Percentiles rank a stretch among this genome's conserved stretches.
Conservation (phyloP, 2,113 vertebrate genomes). For the Melanerpes formicivorus region DNA sequence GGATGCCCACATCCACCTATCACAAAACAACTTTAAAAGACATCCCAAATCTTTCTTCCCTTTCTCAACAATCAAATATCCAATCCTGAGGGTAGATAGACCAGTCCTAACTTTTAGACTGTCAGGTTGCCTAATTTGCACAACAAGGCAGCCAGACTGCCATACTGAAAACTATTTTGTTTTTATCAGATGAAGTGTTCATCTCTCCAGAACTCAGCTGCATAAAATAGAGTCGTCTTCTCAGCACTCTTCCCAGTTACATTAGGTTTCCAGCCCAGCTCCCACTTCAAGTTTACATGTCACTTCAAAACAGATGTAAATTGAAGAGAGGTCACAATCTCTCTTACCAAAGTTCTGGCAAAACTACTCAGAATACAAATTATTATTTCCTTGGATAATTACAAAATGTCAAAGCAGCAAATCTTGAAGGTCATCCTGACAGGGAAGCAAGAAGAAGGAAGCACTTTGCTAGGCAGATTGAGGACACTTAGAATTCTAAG, state of each 20-base stretch:
- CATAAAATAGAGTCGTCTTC: neutral
- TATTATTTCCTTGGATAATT: neutral
- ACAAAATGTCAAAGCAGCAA: neutral
- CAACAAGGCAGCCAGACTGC: neutral
- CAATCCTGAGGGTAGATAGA: neutral
- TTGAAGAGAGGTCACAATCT: neutral
- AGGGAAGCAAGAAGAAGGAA: neutral
- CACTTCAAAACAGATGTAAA: neutral
- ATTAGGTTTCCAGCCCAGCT: neutral
- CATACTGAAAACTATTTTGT: neutral
- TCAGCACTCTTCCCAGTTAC: neutral
- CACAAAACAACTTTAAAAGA: neutral
- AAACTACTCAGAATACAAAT: neutral
- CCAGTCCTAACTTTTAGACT: neutral
- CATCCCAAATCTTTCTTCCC: neutral
- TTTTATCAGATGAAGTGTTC: neutral
- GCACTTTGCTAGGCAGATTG: neutral
- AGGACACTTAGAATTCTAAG: neutral
- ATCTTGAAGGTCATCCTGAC: neutral
- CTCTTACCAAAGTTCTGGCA: neutral
- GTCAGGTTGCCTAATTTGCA: neutral
- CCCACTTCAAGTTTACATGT: neutral
- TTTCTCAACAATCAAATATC: neutral
- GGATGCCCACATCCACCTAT: neutral
- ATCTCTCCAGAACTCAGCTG: neutral